A percentile compares a stretch with the other conserved stretches of the same genome.
Conservation (phyloP, 2,888 invertebrate species). For the Gastrophysa polygoni region DNA sequence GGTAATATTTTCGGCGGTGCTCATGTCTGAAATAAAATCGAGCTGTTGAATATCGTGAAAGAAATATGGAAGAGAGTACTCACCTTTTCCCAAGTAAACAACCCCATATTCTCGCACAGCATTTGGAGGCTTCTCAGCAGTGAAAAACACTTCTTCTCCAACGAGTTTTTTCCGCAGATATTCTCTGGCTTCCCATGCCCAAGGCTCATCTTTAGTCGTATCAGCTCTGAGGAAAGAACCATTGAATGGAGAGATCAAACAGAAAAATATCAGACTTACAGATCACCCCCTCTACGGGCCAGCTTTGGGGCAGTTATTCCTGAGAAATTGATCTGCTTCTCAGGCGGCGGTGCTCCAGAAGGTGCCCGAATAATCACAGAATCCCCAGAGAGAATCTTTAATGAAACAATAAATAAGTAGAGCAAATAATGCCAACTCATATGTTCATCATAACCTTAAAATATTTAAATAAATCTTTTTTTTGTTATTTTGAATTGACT, state of each 20-base stretch:
- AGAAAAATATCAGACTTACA: constrained; percentile 29
- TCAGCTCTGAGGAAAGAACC: constrained; percentile 60
- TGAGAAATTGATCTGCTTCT: constrained; percentile 88
- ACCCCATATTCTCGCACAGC: constrained; percentile 87
- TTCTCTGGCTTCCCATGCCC: constrained; percentile 97
- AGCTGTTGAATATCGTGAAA: neutral
- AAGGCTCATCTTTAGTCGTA: constrained; percentile 87
- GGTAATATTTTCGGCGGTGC: constrained; percentile 84
- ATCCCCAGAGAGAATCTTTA: constrained; percentile 94
- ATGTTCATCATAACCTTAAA: constrained; percentile 16
- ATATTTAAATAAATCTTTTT: neutral
- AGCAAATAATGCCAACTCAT: constrained; percentile 47
- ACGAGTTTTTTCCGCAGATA: constrained; percentile 90
- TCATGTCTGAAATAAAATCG: constrained; percentile 56
- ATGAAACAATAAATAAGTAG: constrained; percentile 30
- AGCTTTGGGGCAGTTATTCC: constrained; percentile 93
- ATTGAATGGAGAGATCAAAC: neutral
- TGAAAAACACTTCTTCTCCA: constrained; percentile 88
- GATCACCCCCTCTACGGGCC: constrained; percentile 72
- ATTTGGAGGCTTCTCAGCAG: constrained; percentile 82
- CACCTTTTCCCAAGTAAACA: constrained; percentile 84
- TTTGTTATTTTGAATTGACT: neutral
- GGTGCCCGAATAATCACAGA: constrained; percentile 89
- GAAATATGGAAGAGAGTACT: neutral
- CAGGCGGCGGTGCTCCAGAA: constrained; percentile 89